Base-by-base conservation (phyloP, 2,797 vertebrate species). In the Fistularia commersonii region DNA sequence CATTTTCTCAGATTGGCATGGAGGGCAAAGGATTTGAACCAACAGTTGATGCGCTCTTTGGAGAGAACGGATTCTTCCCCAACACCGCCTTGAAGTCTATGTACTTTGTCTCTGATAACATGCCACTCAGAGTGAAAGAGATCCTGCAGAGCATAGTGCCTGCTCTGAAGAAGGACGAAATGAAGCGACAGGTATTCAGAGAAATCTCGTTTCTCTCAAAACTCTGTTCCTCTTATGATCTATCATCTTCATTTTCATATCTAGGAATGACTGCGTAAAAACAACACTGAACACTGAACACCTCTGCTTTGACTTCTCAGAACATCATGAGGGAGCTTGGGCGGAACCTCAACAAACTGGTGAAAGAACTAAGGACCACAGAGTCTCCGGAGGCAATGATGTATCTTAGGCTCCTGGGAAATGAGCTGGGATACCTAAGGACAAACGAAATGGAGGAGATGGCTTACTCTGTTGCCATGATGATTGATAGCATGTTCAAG, bases 1-100 rank as follows among this genome's bases (percentile, higher is more conserved):
- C 63, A 38, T 64, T 61, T 43, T 77, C 66, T 51, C 50, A 99
- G 97, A 76, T 98, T 74, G 94, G 94, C 33, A 80, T 98, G 73
- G 93, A 96, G 55, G 94, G 94, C 43, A 93, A 91, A 58, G 92
- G 91, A 11, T 93, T 98, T 80, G 94, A 98, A 67, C 93, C 95
- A 69, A 93, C 91, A 0, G 43, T 97, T 35, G 95, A 97, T 52
- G 91, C 93, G 2, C 72, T 98, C 57, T 98, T 99, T 81, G 96
- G 96, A 69, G 74, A 91, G 6, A 81, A 90, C 45, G 96, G 97
- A 15, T 96, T 98, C 84, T 98, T 98, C 72, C 95, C 95, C 4
- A 92, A 98, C 66, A 91, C 88, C 9, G 84, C 87, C 54, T 81
- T 90, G 85, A 96, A 92, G 77, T 91, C 93, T 34, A 84, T 95